Percentiles rank a stretch among this genome's conserved stretches.
Evolutionary conservation across 2,888 invertebrate genomes (phyloP).

Genomic region (Electrophaes corylata): DNA sequence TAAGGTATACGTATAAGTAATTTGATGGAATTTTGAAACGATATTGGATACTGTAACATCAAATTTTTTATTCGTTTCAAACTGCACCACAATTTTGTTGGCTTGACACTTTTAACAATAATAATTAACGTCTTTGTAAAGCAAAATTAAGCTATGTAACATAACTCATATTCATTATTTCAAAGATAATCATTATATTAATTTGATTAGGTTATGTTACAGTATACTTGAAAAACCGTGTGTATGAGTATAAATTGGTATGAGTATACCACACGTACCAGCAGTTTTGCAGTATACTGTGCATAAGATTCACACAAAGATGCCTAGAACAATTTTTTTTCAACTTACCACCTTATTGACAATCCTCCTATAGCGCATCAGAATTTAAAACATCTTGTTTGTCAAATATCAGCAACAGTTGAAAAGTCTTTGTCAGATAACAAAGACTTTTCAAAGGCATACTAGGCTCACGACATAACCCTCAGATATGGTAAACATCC

Average conservation of each 20-base stretch:
- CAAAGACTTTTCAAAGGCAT: no score
- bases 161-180: conserved; percentile 17
- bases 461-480: no score
- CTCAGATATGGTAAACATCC: no score
- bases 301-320: no score
- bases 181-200: conserved; percentile 10
- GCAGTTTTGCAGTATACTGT: no score
- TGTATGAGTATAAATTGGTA: conserved; percentile 2
- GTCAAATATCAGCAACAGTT: no score
- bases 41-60: conserved; percentile 47
- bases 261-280: no score
- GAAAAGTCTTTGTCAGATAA: no score
- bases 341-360: background rate
- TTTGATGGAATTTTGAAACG: conserved; percentile 50
- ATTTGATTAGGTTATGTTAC: background rate
- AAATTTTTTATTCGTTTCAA: conserved; percentile 57
- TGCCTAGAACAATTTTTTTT: no score
- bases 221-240: conserved; percentile 4
- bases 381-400: no score
- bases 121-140: conserved; percentile 22
- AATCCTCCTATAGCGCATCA: background rate
- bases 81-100: conserved; percentile 59
- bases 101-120: conserved; percentile 51
- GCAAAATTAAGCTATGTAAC: conserved; percentile 9
- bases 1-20: conserved; percentile 48